Evolutionary conservation across 2,888 invertebrate genomes (phyloP), one percentile per base, ranked within the genome.

Genomic region (Tenthredo mesomela): DNA sequence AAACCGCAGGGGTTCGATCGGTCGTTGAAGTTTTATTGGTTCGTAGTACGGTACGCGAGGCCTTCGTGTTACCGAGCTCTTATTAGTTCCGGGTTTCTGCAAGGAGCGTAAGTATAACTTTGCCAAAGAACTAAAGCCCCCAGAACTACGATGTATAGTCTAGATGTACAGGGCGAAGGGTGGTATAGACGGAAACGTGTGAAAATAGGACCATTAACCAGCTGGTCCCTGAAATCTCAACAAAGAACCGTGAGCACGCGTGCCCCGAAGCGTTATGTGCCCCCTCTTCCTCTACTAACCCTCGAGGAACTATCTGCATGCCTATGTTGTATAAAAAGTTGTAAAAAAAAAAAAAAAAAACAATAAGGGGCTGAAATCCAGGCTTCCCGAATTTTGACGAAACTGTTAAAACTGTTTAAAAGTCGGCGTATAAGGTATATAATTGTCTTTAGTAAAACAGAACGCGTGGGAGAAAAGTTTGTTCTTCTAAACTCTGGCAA

Each of bases 181-280:
- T 29, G 33, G n/a, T 9, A n/a, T 40, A 15, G 12, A 25, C 21
- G 73, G 73, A 25, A 73, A 73, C 73, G 73, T 73, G 73, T 25
- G 73, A 73, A 43, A 73, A 73, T 73, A 43, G 73, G 15, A 73
- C 73, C 73, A 73, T 73, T 43, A 73, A 43, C 73, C 73, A 73
- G 43, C 43, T 73, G 73, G 43, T 21, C 73, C 12, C 73, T 37
- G 37, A 73, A 40, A 73, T 73, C 73, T 6, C 73, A 43, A 73
- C 73, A 73, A 73, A 73, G 73, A 21, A 9, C n/a, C 43, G 21
- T 15, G 12, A n/a, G 67, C 67, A 6, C 67, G 67, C 67, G 67
- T 67, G 67, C 33, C 33, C 37, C 9, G 33, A n/a, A 71, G 37
- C 10, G 40, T n/a, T 71, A n/a, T 29, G 37, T n/a, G n/a, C 70